These are phyloP conservation scores for Zele albiditarsus DNA, from an alignment of 2,888 invertebrate genomes.

Conservation along the genomic window DNA sequence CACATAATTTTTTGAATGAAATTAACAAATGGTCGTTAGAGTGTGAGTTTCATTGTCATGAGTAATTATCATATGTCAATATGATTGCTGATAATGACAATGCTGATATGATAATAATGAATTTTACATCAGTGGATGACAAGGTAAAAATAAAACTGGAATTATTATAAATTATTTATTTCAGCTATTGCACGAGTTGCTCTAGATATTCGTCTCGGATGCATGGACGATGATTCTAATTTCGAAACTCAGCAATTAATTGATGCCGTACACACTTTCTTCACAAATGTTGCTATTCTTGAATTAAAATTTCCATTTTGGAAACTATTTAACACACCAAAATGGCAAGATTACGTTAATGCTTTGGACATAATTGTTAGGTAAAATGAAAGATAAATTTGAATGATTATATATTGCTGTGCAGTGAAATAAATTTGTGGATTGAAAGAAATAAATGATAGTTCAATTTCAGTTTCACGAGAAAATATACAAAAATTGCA, in stretches of 20 bases:
- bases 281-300: slow-evolving; percentile 78
- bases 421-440: background rate
- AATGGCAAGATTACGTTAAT: slow-evolving; percentile 78
- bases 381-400: slow-evolving; percentile 68
- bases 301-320: slow-evolving; percentile 81
- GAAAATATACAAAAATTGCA: slow-evolving; percentile 78
- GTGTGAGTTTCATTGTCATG: slow-evolving; percentile 75
- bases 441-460: background rate
- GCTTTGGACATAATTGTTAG: slow-evolving; percentile 81
- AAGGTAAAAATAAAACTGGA: too few relatives aligned
- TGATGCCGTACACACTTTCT: slow-evolving; percentile 80
- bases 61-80: background rate
- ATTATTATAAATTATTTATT: background rate
- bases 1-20: slow-evolving; percentile 81
- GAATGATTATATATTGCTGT: too few relatives aligned
- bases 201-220: slow-evolving; percentile 79
- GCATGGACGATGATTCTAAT: slow-evolving; percentile 75
- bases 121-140: too few relatives aligned
- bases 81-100: too few relatives aligned
- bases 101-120: background rate
- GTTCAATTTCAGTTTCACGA: slow-evolving; percentile 75
- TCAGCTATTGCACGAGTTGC: slow-evolving; percentile 80
- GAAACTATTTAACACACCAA: slow-evolving; percentile 78
- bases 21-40: slow-evolving; percentile 87
- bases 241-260: slow-evolving; percentile 78